A percentile compares a stretch with the other conserved stretches of the same genome.
phyloP scores from a whole-genome alignment of 2,113 vertebrate species.

The Heterochromis multidens region DNA sequence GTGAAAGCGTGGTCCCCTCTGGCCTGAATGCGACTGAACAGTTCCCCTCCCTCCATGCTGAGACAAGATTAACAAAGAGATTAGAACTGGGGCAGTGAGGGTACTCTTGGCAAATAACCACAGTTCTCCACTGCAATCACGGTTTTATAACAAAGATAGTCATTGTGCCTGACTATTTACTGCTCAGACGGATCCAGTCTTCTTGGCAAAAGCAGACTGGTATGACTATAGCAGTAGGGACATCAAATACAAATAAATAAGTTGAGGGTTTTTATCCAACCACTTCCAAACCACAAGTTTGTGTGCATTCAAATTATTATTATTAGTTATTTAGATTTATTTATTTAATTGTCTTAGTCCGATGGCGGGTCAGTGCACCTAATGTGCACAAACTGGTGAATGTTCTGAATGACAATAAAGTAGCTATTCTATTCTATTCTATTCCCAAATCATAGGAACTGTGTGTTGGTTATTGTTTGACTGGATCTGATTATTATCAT shows the following conservation, averaged over 20 bases:
- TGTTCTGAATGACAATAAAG: no score
- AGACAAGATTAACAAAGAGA: conserved; percentile 38
- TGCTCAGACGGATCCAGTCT: not conserved
- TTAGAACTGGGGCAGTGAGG: conserved; percentile 25
- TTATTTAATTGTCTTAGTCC: not conserved
- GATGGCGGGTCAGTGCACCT: no score
- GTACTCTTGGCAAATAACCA: not conserved
- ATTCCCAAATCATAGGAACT: not conserved
- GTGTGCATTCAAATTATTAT: not conserved
- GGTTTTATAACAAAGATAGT: conserved; percentile 19
- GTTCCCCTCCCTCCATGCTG: conserved; percentile 75
- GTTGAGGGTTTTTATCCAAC: not conserved
- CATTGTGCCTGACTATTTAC: conserved; percentile 27
- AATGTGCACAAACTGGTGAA: no score
- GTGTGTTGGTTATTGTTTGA: not conserved
- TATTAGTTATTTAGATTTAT: not conserved
- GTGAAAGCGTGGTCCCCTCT: conserved; percentile 74
- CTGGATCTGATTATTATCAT: not conserved
- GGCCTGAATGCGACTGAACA: conserved; percentile 70
- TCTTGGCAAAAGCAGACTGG: not conserved
- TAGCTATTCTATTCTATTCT: no score
- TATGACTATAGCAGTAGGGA: not conserved
- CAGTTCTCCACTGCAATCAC: not conserved
- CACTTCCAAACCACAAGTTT: no score
- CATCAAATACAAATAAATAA: not conserved